These are phyloP conservation scores for Nesometra sesokonis DNA, from an alignment of 35 echinoderm and acorn worm species.

Conservation along the genomic window DNA sequence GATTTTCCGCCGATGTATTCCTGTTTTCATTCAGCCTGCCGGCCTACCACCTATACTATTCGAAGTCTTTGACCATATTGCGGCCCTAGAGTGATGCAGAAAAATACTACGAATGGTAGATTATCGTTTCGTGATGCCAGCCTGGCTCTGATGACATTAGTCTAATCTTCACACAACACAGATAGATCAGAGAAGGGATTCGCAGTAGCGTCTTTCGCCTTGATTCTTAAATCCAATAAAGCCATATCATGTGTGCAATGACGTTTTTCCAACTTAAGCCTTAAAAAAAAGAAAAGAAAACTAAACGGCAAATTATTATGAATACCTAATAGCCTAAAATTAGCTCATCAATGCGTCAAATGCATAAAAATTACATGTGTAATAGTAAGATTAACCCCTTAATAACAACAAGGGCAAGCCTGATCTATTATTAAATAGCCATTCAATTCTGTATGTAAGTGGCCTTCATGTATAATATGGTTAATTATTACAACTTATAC, in stretches of 20 bases:
- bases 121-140: not conserved
- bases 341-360: not conserved
- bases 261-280: not conserved
- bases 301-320: not conserved
- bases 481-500: not conserved
- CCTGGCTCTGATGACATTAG: not conserved
- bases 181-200: not conserved
- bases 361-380: not conserved
- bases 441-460: not conserved
- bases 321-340: not conserved
- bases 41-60: not conserved
- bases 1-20: not conserved
- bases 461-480: not conserved
- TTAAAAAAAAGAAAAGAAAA: not conserved
- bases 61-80: not conserved
- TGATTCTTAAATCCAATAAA: conserved; percentile 1
- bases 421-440: not conserved
- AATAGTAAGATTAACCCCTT: not conserved
- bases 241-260: not conserved
- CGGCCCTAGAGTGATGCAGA: not conserved
- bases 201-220: not conserved
- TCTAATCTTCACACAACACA: not conserved
- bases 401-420: not conserved
- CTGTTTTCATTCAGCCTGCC: not conserved
- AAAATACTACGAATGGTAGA: not conserved